These are phyloP conservation scores for Eubucco bourcierii DNA, from an alignment of 2,113 vertebrate genomes.

Conservation along the genomic window DNA sequence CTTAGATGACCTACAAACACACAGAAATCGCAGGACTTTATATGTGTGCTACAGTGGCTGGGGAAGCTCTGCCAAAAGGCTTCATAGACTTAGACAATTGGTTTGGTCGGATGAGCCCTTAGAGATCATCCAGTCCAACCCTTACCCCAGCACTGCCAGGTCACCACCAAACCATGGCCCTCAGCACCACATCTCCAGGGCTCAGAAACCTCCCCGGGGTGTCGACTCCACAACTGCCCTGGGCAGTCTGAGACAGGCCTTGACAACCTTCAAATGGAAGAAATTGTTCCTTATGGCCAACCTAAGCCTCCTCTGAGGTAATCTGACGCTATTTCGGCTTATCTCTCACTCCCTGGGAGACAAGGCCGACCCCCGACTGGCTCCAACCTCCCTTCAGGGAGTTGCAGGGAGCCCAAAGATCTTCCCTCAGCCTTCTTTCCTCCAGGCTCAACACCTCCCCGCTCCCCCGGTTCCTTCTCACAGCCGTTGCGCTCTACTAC, in stretches of 20 bases:
- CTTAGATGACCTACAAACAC: rapidly evolving
- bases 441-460: background rate
- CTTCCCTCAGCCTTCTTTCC: background rate
- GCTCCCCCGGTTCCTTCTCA: background rate
- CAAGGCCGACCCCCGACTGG: background rate
- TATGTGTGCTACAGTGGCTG: rapidly evolving
- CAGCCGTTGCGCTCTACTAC: rapidly evolving
- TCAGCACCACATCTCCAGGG: background rate
- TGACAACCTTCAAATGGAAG: background rate
- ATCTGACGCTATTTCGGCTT: background rate
- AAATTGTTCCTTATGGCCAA: background rate
- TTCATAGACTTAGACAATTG: rapidly evolving
- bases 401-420: background rate
- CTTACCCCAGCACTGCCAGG: background rate
- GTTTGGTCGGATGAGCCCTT: background rate
- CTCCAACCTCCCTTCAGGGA: background rate
- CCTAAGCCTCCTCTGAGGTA: background rate
- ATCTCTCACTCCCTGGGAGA: too few species aligned
- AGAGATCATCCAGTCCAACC: background rate
- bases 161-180: background rate
- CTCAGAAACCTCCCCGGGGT: background rate
- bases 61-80: background rate
- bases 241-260: background rate
- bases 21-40: rapidly evolving
- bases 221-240: background rate